These are phyloP conservation scores for Carassius gibelio DNA, from an alignment of 2,113 vertebrate species.

Conservation along the genomic window DNA sequence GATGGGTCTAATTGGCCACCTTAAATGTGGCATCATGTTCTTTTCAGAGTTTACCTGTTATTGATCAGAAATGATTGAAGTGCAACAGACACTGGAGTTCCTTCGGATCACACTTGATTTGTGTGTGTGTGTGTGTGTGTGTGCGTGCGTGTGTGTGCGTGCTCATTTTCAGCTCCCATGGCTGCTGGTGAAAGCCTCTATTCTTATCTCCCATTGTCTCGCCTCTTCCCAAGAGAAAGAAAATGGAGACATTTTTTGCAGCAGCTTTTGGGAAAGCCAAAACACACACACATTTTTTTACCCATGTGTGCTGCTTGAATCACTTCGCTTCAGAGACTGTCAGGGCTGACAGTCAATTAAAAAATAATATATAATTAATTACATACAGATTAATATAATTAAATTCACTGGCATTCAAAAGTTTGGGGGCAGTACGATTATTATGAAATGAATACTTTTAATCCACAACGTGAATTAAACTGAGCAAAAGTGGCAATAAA, in stretches of 20 bases:
- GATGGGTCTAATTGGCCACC: neutral
- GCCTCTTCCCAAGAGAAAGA: conserved; percentile 8
- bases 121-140: neutral
- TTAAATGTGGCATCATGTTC: neutral
- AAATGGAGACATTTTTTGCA: conserved; percentile 7
- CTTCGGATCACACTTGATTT: neutral
- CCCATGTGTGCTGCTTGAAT: neutral
- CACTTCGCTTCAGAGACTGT: neutral
- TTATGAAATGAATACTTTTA: neutral
- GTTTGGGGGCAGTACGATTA: too few relatives aligned
- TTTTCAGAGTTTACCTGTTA: conserved; percentile 24
- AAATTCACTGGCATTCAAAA: neutral
- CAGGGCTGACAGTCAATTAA: neutral
- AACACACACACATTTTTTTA: conserved; percentile 22
- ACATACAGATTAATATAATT: neutral
- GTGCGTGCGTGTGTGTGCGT: neutral
- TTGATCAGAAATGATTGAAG: conserved; percentile 27
- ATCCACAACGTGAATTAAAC: neutral
- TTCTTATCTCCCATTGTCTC: conserved; percentile 39
- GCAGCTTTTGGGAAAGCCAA: conserved; percentile 23
- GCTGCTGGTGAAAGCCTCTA: conserved; percentile 33
- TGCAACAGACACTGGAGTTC: neutral
- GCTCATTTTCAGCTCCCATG: conserved; percentile 22
- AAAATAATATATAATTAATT: neutral
- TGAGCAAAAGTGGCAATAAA: neutral